These are phyloP conservation scores for Cnemophilus loriae DNA, from an alignment of 2,113 vertebrate species.

Conservation along the genomic window DNA sequence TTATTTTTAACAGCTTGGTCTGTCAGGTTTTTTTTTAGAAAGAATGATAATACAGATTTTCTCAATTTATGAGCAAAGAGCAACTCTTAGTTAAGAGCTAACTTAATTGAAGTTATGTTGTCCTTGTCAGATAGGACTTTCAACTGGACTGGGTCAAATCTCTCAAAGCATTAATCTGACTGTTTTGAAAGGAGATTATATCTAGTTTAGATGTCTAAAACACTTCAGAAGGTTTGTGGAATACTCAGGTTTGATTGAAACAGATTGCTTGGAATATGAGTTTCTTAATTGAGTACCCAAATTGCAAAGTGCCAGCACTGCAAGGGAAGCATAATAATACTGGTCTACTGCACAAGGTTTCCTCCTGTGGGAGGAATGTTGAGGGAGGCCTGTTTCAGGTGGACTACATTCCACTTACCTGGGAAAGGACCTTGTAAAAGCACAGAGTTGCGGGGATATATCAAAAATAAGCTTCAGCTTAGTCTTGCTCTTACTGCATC, in stretches of 20 bases:
- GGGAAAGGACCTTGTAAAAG: not conserved
- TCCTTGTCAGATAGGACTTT: not conserved
- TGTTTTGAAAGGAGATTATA: not conserved
- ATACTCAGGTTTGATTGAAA: not conserved
- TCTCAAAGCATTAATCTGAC: not conserved
- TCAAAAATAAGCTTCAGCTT: not conserved
- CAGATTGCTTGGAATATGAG: not conserved
- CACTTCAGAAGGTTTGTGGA: not conserved
- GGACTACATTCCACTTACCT: not conserved
- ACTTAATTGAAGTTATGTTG: not conserved
- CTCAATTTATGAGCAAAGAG: not conserved
- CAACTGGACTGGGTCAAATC: not conserved
- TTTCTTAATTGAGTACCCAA: not conserved
- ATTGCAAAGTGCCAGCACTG: not conserved
- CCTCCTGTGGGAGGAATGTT: not conserved
- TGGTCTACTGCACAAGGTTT: not conserved
- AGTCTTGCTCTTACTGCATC: not conserved
- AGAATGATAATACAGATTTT: not conserved
- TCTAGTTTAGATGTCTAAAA: not conserved
- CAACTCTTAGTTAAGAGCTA: not conserved
- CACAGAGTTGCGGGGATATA: not conserved
- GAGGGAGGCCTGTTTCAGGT: not conserved
- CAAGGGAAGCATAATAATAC: not conserved
- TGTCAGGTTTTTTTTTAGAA: not conserved
- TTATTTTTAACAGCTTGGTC: not conserved